Evolutionary conservation across 2,797 vertebrate species (phyloP).

Genomic region (Aviceda cuculoides): DNA sequence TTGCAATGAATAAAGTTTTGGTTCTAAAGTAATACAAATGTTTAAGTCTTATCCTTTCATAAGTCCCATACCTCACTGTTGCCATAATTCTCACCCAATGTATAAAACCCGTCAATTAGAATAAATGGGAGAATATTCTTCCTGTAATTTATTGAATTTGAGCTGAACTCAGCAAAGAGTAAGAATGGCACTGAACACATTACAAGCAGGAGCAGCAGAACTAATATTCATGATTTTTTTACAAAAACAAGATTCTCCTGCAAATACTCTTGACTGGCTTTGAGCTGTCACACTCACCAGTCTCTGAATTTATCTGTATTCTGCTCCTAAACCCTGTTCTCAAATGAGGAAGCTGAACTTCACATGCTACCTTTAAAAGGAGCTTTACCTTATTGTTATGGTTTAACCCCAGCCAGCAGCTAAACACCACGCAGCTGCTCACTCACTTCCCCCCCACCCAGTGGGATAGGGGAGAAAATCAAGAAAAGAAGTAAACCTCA

Average conservation of each 20-base stretch:
- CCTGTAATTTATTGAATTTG: not conserved
- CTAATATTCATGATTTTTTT: not conserved
- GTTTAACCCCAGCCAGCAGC: too few relatives aligned
- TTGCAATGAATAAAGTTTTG: not conserved
- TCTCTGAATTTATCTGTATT: not conserved
- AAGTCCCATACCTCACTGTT: not conserved
- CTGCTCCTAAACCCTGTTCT: not conserved
- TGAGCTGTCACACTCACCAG: not conserved
- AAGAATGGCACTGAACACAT: not conserved
- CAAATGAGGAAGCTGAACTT: not conserved
- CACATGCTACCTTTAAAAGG: not conserved
- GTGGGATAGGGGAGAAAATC: too few relatives aligned
- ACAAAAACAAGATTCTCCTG: not conserved
- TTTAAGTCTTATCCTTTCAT: not conserved
- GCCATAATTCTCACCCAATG: not conserved
- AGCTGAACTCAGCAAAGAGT: not conserved
- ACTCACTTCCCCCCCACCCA: too few relatives aligned
- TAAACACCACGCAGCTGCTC: too few relatives aligned
- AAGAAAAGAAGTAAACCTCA: too few relatives aligned
- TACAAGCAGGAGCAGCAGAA: not conserved
- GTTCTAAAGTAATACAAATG: not conserved
- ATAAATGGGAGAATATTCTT: not conserved
- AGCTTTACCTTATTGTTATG: not conserved
- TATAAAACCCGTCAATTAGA: not conserved
- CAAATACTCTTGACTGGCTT: not conserved